Evolutionary conservation across 1,140 invertebrate genomes (phyloP).

Genomic region (Lutraria rhynchaena): DNA sequence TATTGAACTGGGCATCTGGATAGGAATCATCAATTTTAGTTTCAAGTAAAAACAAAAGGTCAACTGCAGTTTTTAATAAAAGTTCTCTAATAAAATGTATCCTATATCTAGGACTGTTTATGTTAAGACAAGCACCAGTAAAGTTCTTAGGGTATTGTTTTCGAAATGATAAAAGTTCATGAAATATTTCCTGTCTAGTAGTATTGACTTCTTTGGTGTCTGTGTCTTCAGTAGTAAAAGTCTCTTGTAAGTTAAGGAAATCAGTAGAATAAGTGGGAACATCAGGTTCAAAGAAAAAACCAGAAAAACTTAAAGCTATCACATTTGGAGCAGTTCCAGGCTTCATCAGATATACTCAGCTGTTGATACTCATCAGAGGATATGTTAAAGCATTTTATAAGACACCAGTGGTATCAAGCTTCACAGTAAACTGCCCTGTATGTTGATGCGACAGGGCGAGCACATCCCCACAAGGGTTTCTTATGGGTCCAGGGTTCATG

Average conservation of each 20-base stretch:
- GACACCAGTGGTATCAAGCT: conserved; percentile 15
- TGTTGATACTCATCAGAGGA: not conserved
- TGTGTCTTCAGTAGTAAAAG: too few relatives aligned
- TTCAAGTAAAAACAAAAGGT: not conserved
- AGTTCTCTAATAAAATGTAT: not conserved
- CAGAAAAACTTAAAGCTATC: not conserved
- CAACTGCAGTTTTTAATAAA: not conserved
- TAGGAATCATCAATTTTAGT: conserved; percentile 6
- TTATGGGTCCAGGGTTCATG: conserved; percentile 36
- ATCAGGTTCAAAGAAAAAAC: not conserved
- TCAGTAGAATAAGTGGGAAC: too few relatives aligned
- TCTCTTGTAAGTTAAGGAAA: too few relatives aligned
- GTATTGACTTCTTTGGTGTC: too few relatives aligned
- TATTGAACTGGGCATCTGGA: conserved; percentile 5
- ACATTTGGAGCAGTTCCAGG: not conserved
- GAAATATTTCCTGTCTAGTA: not conserved
- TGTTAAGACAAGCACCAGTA: not conserved
- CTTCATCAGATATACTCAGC: not conserved
- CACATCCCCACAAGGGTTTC: conserved; percentile 21
- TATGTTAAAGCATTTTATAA: conserved; percentile 22
- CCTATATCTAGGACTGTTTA: conserved; percentile 4
- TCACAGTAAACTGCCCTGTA: conserved; percentile 38
- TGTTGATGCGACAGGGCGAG: not conserved
- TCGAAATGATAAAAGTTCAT: not conserved
- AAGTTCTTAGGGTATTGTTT: conserved; percentile 5